Base-by-base conservation (phyloP, 2,797 vertebrate genomes). In the Myotis pilosus region DNA sequence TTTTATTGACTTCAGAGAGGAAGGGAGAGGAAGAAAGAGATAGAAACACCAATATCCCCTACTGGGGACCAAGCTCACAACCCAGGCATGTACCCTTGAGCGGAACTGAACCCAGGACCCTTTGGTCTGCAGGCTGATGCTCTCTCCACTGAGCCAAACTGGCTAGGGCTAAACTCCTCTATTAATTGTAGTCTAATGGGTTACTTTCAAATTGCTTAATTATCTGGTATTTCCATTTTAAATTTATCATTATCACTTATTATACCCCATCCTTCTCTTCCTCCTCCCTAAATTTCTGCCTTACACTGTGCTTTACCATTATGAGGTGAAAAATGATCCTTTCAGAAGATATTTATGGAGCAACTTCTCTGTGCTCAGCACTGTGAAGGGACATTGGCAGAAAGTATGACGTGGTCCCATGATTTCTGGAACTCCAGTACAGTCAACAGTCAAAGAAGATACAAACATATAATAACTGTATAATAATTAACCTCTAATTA, bases 401-500 rank as follows among this genome's bases (percentile, higher is more conserved):
- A 93, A 41, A 89, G 23, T 55, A 83, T 64, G 49, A 89, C 23
- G n/a, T 71, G 41, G 41, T 74, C 19, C 47, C 23, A 7, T 47
- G 8, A 69, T 85, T 87, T 41, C 33, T 60, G 25, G 53, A 79
- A 71, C 12, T 9, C 17, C 23, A 69, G 19, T 8, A 75, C 15
- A 47, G 23, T 10, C 82, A 93, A 51, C 12, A 23, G 6, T 87
- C 41, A 92, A 86, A 49, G 33, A 28, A 87, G 47, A 95, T 87
- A 64, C 25, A 84, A 41, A 74, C 41, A 92, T 36, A 88, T 75
- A 74, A 89, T 74, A 79, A 84, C 88, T 28, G 49, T 53, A 69
- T 57, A 47, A 1, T 80, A 81, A 62, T 75, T 87, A 91, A 74
- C 22, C 7, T 94, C 69, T 95, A 68, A 69, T 89, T 89, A 71